Base-by-base conservation (phyloP, 1,140 invertebrate species). In the Acromyrmex charruanus region DNA sequence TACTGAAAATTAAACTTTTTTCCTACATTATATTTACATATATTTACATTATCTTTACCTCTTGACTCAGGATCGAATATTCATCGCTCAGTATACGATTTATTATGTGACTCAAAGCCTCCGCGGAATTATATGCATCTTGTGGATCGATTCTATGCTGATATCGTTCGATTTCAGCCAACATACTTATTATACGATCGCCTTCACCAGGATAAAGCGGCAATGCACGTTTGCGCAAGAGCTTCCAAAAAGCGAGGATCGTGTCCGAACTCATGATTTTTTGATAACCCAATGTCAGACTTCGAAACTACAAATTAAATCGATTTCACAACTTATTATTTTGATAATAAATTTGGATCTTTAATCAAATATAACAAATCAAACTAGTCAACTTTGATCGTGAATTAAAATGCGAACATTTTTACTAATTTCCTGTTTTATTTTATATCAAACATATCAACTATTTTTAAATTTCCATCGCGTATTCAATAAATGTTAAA, bases 221-320 rank as follows among this genome's bases (percentile, higher is more conserved):
- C 9, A 95, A 85, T 63, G 90, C 86, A 18, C 93, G 94, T 18
- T 95, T 95, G n/a, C 94, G 93, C 3, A 96, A 91, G 21, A 95
- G 92, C 3, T 95, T 94, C 89, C 96, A 96, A 82, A 96, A 95
- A 53, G 96, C 94, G 7, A 93, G 94, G 16, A 96, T 95, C 7
- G 96, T 96, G 39, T 95, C 94, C 3, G 95, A 95, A 2, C 95
- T 95, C 51, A 96, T 96, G 10, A 95, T 96, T 89, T 96, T 97
- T 81, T 97, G 97, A 85, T 97, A 97, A 0, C 97, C 97, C 55
- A 97, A 95, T 1, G 96, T 97, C 25, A 97, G 92, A 4, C 96
- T 96, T 10, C 93, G 96, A 90, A 97, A 97, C 95, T 97, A 90
- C n/a, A 93, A 92, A 87, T 59, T 82, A 75, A 1, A 82, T 61